phyloP scores from a whole-genome alignment of 2,797 vertebrate genomes.

The Characodon lateralis region DNA sequence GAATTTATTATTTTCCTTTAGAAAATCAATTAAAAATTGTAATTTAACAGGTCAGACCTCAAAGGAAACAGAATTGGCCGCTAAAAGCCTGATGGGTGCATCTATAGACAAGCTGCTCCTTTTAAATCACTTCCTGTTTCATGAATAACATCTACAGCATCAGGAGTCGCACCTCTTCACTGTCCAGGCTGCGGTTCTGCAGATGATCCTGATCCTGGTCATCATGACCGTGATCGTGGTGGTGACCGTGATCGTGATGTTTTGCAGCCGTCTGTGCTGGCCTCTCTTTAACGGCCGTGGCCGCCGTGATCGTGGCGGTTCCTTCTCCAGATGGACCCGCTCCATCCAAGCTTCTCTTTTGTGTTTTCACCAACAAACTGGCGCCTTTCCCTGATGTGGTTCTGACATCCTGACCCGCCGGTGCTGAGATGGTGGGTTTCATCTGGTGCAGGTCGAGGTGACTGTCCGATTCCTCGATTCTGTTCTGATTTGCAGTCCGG shows the following conservation, averaged over 20 bases:
- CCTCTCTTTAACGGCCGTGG: conserved; percentile 14
- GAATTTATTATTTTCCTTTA: too few relatives aligned
- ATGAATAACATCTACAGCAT: too few relatives aligned
- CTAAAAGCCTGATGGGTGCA: too few relatives aligned
- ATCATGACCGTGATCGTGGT: neutral
- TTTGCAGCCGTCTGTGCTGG: conserved; percentile 9
- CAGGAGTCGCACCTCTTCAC: conserved; percentile 54
- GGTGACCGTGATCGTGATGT: neutral
- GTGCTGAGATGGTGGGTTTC: conserved; percentile 9
- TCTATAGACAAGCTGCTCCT: too few relatives aligned
- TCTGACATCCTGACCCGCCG: conserved; percentile 6
- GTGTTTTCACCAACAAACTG: conserved; percentile 17
- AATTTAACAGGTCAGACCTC: too few relatives aligned
- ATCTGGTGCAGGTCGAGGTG: conserved; percentile 52
- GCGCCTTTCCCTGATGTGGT: conserved; percentile 36
- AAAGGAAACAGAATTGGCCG: too few relatives aligned
- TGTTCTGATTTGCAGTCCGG: conserved; percentile 49
- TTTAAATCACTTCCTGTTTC: neutral
- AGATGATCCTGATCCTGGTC: conserved; percentile 1
- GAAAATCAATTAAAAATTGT: too few relatives aligned
- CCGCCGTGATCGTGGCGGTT: neutral
- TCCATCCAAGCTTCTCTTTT: neutral
- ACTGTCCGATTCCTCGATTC: conserved; percentile 40
- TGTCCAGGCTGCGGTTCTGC: conserved; percentile 19
- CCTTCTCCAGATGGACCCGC: neutral